Evolutionary conservation across 2,888 invertebrate genomes (phyloP).

Genomic region (Cephus pulcher): DNA sequence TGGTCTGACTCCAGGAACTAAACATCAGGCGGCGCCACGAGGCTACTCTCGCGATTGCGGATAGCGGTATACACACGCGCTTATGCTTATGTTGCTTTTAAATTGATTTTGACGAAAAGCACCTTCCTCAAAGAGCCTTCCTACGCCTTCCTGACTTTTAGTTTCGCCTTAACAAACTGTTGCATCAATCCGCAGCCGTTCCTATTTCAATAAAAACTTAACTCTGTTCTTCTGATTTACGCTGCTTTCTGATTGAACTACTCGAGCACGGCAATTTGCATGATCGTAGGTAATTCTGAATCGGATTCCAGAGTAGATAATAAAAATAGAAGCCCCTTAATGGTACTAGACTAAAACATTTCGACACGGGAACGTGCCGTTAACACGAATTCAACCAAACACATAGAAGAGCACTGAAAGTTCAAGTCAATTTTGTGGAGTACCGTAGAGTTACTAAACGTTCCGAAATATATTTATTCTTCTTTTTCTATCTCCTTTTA

Average conservation of each 20-base stretch:
- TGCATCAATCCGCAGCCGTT: background rate
- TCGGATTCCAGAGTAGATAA: background rate
- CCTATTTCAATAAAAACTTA: background rate
- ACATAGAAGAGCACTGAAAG: background rate
- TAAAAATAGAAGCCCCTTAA: background rate
- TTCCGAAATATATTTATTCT: background rate
- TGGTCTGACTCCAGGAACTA: background rate
- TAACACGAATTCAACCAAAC: background rate
- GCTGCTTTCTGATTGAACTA: background rate
- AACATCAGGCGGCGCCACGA: constrained; percentile 38
- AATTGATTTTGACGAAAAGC: constrained; percentile 29
- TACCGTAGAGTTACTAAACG: background rate
- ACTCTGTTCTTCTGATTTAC: background rate
- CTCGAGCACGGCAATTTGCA: background rate
- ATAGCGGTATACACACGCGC: constrained; percentile 19
- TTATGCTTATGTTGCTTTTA: constrained; percentile 30
- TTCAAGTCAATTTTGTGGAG: background rate
- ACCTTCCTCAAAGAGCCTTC: background rate
- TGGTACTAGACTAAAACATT: background rate
- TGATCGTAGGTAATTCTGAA: background rate
- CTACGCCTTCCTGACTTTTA: background rate
- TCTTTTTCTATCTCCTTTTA: background rate
- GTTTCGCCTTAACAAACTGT: background rate
- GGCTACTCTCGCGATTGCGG: background rate
- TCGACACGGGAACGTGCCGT: background rate